Base-by-base conservation (phyloP, 2,113 vertebrate species). In the Perca schrenkii region DNA sequence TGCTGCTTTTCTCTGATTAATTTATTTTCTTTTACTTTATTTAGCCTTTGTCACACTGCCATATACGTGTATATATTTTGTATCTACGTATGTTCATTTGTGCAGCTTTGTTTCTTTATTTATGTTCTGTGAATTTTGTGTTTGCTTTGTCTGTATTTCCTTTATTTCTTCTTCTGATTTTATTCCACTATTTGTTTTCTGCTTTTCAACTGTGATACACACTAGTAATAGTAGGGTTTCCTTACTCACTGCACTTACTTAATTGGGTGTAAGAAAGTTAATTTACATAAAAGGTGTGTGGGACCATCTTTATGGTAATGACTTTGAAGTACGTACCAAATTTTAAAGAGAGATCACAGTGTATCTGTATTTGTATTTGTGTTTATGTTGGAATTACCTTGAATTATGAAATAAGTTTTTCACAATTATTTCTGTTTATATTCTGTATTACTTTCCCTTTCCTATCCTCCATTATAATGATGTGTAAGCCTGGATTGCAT, bases 401-500 rank as follows among this genome's bases (percentile, higher is more conserved):
- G 28, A 28, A 28, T 28, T 28, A 28, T 28, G 28, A 28, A 28
- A 28, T 28, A 28, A 34, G 49, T 54, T 19, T 70, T 56, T n/a
- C 54, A 73, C 28, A 15, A 25, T 25, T 11, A 31, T 43, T 43
- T 43, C 8, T 43, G 8, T 43, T 43, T 43, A 10, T 40, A 43
- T 21, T 22, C 14, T 19, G 17, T 3, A 57, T 65, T 14, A 28
- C 19, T 28, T 61, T 17, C 4, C 3, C 1, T 40, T 78, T 64
- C 16, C 4, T 15, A 4, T 5, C 2, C 70, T 43, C 21, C 17
- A 57, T 40, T 46, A n/a, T 8, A 21, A 0, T 1, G 63, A 58
- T 54, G 63, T 74, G 46, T 34, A 47, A 60, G 78, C 15, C 22
- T 56, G 34, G 43, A 47, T n/a, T 46, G 54, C 49, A 75, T 54